These are phyloP conservation scores for Cerastoderma edule DNA, from an alignment of 2,888 invertebrate genomes.

Conservation along the genomic window DNA sequence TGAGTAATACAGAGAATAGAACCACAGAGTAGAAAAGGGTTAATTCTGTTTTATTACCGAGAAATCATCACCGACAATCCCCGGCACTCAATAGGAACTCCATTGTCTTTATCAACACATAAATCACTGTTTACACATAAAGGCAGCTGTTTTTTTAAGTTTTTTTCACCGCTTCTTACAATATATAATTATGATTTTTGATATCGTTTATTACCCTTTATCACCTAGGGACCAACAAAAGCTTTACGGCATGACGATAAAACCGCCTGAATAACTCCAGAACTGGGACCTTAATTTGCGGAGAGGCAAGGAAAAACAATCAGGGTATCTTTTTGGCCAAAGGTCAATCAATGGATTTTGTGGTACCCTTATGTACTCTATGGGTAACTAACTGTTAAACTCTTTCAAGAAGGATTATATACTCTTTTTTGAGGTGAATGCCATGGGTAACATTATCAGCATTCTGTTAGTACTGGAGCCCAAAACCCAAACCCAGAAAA, in stretches of 20 bases:
- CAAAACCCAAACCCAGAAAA: too few species aligned
- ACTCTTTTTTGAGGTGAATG: too few species aligned
- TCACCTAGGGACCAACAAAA: conserved; percentile 11
- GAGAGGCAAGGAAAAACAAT: conserved; percentile 22
- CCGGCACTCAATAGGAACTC: conserved; percentile 27
- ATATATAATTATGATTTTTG: conserved; percentile 29
- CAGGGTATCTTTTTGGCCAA: not conserved
- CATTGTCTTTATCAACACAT: conserved; percentile 39
- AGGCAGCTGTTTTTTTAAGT: conserved; percentile 26
- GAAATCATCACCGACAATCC: conserved; percentile 28
- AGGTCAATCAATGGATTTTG: too few species aligned
- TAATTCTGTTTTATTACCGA: conserved; percentile 26
- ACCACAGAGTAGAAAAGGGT: too few species aligned
- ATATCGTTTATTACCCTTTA: conserved; percentile 21
- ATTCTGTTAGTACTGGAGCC: too few species aligned
- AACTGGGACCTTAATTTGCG: not conserved
- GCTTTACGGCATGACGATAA: conserved; percentile 12
- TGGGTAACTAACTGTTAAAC: too few species aligned
- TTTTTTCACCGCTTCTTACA: conserved; percentile 16
- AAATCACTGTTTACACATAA: conserved; percentile 28
- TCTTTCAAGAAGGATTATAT: too few species aligned
- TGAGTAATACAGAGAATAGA: too few species aligned
- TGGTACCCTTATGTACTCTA: too few species aligned
- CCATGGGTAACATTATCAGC: too few species aligned
- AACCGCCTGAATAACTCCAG: conserved; percentile 7